A percentile compares a stretch with the other conserved stretches of the same genome.
phyloP scores from a whole-genome alignment of 2,113 vertebrate species.

The Casuarius casuarius region DNA sequence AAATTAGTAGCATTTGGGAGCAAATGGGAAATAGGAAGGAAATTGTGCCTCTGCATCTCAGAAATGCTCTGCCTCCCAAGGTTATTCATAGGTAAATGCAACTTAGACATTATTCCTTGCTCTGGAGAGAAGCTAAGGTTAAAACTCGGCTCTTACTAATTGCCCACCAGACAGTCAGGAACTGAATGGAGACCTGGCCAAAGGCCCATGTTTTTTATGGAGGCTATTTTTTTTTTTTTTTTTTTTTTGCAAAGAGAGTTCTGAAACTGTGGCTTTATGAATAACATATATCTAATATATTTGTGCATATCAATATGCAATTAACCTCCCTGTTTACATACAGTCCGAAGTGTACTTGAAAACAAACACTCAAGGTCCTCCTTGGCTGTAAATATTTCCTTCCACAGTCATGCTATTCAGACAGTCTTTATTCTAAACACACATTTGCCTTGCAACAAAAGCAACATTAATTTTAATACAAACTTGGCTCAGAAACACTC shows the following conservation, averaged over 20 bases:
- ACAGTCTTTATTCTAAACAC: conserved; percentile 48
- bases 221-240: not conserved
- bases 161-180: not conserved
- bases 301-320: not conserved
- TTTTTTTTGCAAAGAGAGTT: not conserved
- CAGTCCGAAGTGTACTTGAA: not conserved
- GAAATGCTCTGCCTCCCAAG: not conserved
- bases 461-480: not conserved
- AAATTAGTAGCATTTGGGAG: not conserved
- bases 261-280: not conserved
- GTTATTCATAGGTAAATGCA: not conserved
- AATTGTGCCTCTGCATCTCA: not conserved
- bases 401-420: conserved; percentile 21
- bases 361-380: not conserved
- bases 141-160: not conserved
- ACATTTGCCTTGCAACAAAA: not conserved
- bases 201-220: not conserved
- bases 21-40: not conserved
- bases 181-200: not conserved
- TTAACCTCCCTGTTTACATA: not conserved
- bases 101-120: not conserved
- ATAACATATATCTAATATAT: not conserved
- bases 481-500: conserved; percentile 42
- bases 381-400: conserved; percentile 39
- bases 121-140: not conserved